Conservation (phyloP, 1,140 invertebrate species). For the Probaryconus sp. region DNA sequence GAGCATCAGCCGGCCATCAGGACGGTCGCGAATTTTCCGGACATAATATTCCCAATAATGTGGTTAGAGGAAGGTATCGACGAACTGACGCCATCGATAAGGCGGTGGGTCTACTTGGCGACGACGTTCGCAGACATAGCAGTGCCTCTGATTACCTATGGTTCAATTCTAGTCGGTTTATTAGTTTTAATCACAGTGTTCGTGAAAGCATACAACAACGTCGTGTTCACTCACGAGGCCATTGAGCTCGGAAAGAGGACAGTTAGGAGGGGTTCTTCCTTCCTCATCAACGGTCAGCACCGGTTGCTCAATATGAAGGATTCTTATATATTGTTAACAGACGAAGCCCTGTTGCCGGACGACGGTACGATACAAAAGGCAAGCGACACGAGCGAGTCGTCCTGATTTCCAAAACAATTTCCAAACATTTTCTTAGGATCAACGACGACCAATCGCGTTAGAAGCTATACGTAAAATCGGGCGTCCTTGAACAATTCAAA, state of each 20-base stretch:
- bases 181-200: conserved; percentile 82
- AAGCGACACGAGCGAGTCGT: conserved; percentile 40
- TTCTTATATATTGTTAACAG: conserved; percentile 79
- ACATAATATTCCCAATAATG: conserved; percentile 91
- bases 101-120: conserved; percentile 86
- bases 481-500: no score
- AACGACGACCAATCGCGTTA: no score
- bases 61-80: conserved; percentile 94
- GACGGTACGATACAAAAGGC: conserved; percentile 40
- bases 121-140: conserved; percentile 85
- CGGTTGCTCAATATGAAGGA: conserved; percentile 81
- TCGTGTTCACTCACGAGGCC: conserved; percentile 86
- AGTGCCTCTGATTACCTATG: conserved; percentile 84
- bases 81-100: conserved; percentile 86
- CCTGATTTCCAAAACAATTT: no score
- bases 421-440: no score
- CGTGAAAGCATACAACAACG: conserved; percentile 85
- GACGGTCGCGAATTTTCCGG: conserved; percentile 86
- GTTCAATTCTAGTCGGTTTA: conserved; percentile 84
- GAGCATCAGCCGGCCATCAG: conserved; percentile 84
- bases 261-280: conserved; percentile 83
- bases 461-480: no score
- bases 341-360: conserved; percentile 62
- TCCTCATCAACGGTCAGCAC: conserved; percentile 85
- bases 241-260: conserved; percentile 86